Conservation (phyloP, 2,797 vertebrate genomes). For the Sebastes elongatus region DNA sequence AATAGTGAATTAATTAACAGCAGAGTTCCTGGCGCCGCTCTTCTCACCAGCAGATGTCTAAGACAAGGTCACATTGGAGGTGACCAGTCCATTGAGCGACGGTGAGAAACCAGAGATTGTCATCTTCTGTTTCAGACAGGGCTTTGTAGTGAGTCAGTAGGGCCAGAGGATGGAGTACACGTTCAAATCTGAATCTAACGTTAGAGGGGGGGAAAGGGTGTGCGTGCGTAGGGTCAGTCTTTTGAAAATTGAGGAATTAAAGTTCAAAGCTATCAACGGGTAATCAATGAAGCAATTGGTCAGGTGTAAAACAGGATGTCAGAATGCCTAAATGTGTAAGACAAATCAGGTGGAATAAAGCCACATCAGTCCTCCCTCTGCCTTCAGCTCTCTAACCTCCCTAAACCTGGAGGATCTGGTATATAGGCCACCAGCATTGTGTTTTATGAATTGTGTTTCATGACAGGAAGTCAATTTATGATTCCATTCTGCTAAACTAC, state of each 20-base stretch:
- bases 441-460: conserved; percentile 49
- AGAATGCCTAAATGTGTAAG: conserved; percentile 44
- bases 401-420: conserved; percentile 25
- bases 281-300: conserved; percentile 60
- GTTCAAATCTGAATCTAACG: conserved; percentile 13
- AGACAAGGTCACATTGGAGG: conserved; percentile 73
- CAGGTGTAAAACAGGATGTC: conserved; percentile 58
- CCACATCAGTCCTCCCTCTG: conserved; percentile 19
- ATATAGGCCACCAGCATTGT: conserved; percentile 25
- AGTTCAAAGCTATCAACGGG: conserved; percentile 60
- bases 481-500: conserved; percentile 63
- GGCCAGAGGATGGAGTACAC: conserved; percentile 1
- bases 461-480: conserved; percentile 74
- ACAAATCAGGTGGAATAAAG: conserved; percentile 46
- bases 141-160: conserved; percentile 17
- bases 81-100: conserved; percentile 56
- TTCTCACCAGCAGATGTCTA: conserved; percentile 65
- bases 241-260: conserved; percentile 36
- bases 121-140: conserved; percentile 54
- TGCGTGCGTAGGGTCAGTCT: neutral
- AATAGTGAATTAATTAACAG: conserved; percentile 81
- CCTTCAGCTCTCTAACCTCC: conserved; percentile 36
- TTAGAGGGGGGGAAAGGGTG: neutral
- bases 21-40: conserved; percentile 63
- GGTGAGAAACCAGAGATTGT: conserved; percentile 52